Evolutionary conservation across 1,140 invertebrate species (phyloP).

Genomic region (Nasonia longicornis): DNA sequence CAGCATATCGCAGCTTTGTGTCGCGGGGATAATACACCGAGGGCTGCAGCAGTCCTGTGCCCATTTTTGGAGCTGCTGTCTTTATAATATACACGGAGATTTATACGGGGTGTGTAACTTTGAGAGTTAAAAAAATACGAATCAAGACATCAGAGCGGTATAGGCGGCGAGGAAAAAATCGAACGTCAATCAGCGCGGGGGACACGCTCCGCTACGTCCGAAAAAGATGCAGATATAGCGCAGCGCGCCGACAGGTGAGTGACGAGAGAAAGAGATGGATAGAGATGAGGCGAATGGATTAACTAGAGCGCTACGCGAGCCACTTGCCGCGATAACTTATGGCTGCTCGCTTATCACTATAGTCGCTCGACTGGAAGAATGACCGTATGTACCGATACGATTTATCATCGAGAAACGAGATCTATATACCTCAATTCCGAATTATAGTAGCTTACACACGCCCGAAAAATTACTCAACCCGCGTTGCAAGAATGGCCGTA

Average conservation of each 20-base stretch:
- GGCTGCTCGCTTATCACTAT: too few species aligned
- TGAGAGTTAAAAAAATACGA: too few species aligned
- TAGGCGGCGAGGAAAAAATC: constrained; percentile 19
- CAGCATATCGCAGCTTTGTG: background rate
- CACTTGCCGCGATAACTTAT: background rate
- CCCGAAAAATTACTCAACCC: background rate
- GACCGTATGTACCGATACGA: too few species aligned
- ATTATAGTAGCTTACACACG: background rate
- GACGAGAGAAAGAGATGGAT: background rate
- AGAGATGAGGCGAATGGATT: constrained; percentile 27
- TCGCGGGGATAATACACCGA: too few species aligned
- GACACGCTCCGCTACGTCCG: constrained; percentile 28
- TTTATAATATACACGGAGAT: too few species aligned
- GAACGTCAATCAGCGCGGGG: constrained; percentile 33
- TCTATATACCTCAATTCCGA: too few species aligned
- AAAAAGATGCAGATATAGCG: constrained; percentile 35
- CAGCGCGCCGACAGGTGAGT: constrained; percentile 23
- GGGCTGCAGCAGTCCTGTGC: too few species aligned
- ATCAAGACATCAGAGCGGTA: too few species aligned
- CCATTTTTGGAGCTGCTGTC: too few species aligned
- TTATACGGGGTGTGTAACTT: too few species aligned
- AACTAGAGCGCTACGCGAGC: constrained; percentile 28
- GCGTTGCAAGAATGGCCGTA: background rate
- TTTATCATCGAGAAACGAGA: too few species aligned
- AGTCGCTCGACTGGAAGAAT: too few species aligned